phyloP scores from a whole-genome alignment of 2,113 vertebrate genomes.

The Drymodes brunneopygia region DNA sequence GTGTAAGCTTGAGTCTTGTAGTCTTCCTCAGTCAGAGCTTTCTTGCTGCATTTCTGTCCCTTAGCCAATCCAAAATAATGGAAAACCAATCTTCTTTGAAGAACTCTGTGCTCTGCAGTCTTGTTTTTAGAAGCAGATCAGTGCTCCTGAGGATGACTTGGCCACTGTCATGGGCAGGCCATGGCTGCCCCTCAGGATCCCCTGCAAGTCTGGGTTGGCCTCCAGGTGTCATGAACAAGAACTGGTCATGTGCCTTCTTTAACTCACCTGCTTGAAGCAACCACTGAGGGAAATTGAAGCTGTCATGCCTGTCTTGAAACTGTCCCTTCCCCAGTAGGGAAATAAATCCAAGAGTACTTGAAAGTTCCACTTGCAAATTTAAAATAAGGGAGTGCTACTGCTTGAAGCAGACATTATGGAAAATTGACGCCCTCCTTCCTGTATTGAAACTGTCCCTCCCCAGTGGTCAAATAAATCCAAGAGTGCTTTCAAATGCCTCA shows the following conservation, averaged over 20 bases:
- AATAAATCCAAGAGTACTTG: background rate
- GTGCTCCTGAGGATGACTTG: background rate
- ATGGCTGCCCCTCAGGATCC: background rate
- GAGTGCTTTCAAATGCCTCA: background rate
- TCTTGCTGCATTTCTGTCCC: background rate
- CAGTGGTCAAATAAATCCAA: no score
- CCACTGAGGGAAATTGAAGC: background rate
- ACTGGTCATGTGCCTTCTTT: background rate
- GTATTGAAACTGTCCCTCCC: background rate
- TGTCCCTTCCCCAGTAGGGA: fast-evolving
- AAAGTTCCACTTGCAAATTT: no score
- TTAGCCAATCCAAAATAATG: background rate
- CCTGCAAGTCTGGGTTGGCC: background rate
- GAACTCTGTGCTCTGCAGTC: background rate
- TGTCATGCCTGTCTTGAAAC: background rate
- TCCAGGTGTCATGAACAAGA: background rate
- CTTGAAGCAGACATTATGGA: no score
- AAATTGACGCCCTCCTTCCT: background rate
- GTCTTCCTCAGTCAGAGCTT: background rate
- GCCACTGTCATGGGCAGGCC: background rate
- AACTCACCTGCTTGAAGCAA: background rate
- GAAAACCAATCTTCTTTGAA: background rate
- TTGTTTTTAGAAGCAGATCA: background rate
- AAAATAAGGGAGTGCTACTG: fast-evolving
- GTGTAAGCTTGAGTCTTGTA: background rate